Evolutionary conservation across 2,888 invertebrate genomes (phyloP).

Genomic region (Nudaria mundana): DNA sequence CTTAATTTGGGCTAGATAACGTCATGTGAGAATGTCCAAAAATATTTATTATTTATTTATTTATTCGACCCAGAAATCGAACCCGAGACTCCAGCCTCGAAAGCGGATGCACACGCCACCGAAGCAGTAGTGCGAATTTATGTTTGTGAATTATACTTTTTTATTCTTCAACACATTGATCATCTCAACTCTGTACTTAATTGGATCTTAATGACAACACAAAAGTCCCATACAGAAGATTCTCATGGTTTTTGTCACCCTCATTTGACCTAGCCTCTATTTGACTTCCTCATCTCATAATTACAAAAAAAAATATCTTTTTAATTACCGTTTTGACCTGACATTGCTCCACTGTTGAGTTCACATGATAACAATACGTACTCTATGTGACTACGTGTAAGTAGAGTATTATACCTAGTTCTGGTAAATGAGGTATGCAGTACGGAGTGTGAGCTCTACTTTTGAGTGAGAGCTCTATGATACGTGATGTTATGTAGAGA

Average conservation of each 20-base stretch:
- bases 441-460: not conserved
- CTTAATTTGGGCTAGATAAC: too few relatives aligned
- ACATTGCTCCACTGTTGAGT: constrained; percentile 10
- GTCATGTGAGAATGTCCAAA: too few relatives aligned
- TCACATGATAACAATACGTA: constrained; percentile 24
- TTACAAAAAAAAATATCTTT: constrained; percentile 2
- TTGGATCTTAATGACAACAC: too few relatives aligned
- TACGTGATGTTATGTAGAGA: constrained; percentile 1
- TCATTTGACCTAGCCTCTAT: not conserved
- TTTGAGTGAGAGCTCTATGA: not conserved
- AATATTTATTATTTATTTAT: too few relatives aligned
- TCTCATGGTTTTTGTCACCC: not conserved
- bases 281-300: not conserved
- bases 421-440: constrained; percentile 17
- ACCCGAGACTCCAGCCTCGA: too few relatives aligned
- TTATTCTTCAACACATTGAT: too few relatives aligned
- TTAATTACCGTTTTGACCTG: constrained; percentile 9
- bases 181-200: too few relatives aligned
- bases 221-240: not conserved
- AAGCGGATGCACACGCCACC: too few relatives aligned
- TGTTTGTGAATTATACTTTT: too few relatives aligned
- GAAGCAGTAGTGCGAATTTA: too few relatives aligned
- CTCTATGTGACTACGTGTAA: constrained; percentile 16
- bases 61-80: too few relatives aligned
- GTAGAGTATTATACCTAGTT: constrained; percentile 22